Percentiles rank a stretch among this genome's conserved stretches.
phyloP scores from a whole-genome alignment of 2,888 invertebrate species.

The Eurytoma californica region DNA sequence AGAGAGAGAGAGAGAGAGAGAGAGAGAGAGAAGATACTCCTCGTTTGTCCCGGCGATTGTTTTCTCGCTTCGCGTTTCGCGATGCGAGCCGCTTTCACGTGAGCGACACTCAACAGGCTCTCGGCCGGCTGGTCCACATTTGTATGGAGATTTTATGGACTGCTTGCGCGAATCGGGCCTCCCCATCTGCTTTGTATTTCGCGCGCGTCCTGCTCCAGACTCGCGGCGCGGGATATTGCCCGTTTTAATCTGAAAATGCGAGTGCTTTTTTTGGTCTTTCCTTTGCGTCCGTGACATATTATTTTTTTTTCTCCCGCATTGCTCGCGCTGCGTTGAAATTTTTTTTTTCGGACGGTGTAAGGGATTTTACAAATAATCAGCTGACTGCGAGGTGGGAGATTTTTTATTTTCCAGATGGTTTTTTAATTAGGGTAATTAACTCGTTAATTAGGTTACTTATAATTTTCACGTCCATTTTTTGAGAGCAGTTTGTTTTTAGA shows the following conservation, averaged over 20 bases:
- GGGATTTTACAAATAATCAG: no score
- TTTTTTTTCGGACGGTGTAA: no score
- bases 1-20: not conserved
- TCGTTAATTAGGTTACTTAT: no score
- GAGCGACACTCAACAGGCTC: slow-evolving; percentile 2
- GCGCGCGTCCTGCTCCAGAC: not conserved
- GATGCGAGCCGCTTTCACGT: not conserved
- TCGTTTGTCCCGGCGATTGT: slow-evolving; percentile 22
- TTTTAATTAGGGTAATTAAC: no score
- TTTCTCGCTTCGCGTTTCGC: slow-evolving; percentile 11
- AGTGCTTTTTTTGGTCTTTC: not conserved
- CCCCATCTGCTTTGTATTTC: slow-evolving; percentile 12
- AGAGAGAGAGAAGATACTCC: not conserved
- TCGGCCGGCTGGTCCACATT: slow-evolving; percentile 40
- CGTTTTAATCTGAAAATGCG: slow-evolving; percentile 19
- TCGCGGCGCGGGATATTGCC: not conserved
- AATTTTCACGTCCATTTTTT: no score
- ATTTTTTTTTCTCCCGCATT: no score
- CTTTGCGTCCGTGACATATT: no score
- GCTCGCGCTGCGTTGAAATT: no score
- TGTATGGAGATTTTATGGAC: slow-evolving; percentile 53
- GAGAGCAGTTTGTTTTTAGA: no score
- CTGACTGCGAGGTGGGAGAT: no score
- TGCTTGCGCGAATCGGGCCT: slow-evolving; percentile 21
- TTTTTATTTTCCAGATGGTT: no score